Evolutionary conservation across 1,140 invertebrate species (phyloP).

Genomic region (roundworm (Caenorhabditis elegans)): DNA sequence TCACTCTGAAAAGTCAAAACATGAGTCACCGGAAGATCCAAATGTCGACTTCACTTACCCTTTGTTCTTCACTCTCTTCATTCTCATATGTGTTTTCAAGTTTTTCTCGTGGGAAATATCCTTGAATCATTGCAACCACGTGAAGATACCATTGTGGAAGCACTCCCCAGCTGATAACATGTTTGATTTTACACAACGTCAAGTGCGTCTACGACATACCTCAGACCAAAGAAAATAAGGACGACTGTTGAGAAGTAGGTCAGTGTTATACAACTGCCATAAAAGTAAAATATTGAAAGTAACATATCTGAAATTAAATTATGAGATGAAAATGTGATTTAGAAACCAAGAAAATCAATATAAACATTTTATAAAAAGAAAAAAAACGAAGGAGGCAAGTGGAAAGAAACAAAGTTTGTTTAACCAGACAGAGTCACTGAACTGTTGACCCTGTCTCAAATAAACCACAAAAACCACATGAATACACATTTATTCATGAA

Average conservation of each 20-base stretch:
- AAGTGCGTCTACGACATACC: neutral
- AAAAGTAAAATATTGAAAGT: neutral
- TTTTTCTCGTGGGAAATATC: neutral
- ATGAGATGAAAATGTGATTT: neutral
- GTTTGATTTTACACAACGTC: neutral
- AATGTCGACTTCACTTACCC: neutral
- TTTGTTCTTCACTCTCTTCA: neutral
- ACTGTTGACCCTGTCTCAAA: neutral
- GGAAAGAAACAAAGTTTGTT: neutral
- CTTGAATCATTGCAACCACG: neutral
- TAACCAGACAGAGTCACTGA: conserved; percentile 5
- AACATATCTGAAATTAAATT: neutral
- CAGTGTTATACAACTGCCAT: neutral
- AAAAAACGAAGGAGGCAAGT: neutral
- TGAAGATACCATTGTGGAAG: conserved; percentile 31
- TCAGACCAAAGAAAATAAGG: neutral
- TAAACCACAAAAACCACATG: no score
- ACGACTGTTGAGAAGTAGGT: neutral
- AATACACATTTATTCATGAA: no score
- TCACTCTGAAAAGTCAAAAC: neutral
- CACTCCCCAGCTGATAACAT: neutral
- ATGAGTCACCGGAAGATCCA: neutral
- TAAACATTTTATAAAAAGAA: neutral
- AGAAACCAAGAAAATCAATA: neutral
- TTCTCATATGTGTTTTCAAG: neutral